Evolutionary conservation across 2,888 invertebrate species (phyloP).

Genomic region (Nymphalis polychloros): DNA sequence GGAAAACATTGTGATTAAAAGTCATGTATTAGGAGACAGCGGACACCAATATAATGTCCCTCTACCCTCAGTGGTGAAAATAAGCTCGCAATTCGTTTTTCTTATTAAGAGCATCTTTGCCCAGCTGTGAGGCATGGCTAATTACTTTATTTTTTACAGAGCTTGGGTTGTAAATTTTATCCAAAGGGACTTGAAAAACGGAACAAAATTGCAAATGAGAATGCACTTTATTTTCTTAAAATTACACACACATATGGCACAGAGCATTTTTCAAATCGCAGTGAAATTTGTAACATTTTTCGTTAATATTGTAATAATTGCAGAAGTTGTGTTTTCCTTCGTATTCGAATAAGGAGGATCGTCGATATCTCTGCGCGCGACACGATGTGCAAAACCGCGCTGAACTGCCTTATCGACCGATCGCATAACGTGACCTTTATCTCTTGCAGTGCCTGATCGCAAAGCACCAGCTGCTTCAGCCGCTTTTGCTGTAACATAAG

Average conservation of each 20-base stretch:
- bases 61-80: too few species aligned
- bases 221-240: slow-evolving; percentile 22
- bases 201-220: not conserved
- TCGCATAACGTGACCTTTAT: slow-evolving; percentile 49
- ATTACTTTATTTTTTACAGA: too few species aligned
- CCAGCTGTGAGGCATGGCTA: too few species aligned
- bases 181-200: not conserved
- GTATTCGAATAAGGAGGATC: slow-evolving; percentile 42
- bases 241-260: not conserved
- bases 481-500: slow-evolving; percentile 53
- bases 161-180: not conserved
- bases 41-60: too few species aligned
- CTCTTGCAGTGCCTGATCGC: slow-evolving; percentile 44
- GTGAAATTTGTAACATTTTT: slow-evolving; percentile 24
- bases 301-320: not conserved
- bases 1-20: too few species aligned
- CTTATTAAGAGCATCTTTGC: too few species aligned
- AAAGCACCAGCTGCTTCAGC: slow-evolving; percentile 55
- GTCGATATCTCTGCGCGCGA: slow-evolving; percentile 53
- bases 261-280: slow-evolving; percentile 10
- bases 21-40: too few species aligned
- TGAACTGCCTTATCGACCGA: slow-evolving; percentile 55
- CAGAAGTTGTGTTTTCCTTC: slow-evolving; percentile 36
- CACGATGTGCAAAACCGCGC: slow-evolving; percentile 54
- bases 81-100: too few species aligned